Conservation (phyloP, 2,113 vertebrate genomes). For the Scophthalmus maximus region DNA sequence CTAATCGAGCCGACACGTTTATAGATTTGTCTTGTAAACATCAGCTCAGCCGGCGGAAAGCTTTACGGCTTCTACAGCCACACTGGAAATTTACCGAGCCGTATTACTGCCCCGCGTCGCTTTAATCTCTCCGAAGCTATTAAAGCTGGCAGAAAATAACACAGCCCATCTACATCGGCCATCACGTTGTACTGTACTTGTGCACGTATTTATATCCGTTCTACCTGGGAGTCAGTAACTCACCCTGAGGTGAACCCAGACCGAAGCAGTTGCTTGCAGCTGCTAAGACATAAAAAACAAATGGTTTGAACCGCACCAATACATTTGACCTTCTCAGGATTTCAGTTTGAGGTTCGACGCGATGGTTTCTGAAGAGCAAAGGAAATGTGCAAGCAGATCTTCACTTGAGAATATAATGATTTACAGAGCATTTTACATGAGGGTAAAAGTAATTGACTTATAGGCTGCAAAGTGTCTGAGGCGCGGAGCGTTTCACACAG, state of each 20-base stretch:
- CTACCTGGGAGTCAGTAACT: neutral
- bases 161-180: neutral
- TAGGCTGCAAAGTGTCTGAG: conserved; percentile 29
- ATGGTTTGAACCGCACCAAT: conserved; percentile 23
- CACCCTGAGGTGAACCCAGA: conserved; percentile 7
- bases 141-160: neutral
- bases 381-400: conserved; percentile 28
- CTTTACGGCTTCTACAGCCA: neutral
- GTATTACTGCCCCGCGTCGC: neutral
- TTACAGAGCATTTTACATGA: conserved; percentile 38
- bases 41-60: conserved; percentile 8
- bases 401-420: conserved; percentile 25
- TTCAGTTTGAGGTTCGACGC: conserved; percentile 6
- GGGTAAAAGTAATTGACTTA: conserved; percentile 56
- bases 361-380: conserved; percentile 16
- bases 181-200: neutral
- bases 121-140: conserved; percentile 2
- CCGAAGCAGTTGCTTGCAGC: conserved; percentile 2
- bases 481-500: conserved; percentile 39
- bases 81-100: neutral
- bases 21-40: conserved; percentile 14
- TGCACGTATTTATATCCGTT: conserved; percentile 1
- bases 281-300: conserved; percentile 29
- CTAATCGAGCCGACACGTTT: neutral
- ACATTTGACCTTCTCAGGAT: conserved; percentile 41